phyloP scores from a whole-genome alignment of 2,797 vertebrate species.

The Eidolon dupreanum region DNA sequence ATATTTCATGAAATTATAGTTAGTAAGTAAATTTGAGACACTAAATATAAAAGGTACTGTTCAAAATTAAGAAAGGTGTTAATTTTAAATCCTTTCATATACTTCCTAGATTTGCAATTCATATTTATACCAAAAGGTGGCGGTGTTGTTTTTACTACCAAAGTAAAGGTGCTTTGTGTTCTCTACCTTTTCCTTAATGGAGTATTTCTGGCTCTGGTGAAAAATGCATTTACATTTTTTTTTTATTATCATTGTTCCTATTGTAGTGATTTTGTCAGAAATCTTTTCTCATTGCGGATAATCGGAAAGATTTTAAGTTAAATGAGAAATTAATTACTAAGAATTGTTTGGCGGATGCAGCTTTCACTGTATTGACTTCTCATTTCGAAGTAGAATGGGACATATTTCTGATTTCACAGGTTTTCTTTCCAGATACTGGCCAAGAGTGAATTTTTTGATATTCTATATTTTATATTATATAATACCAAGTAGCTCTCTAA shows the following conservation, averaged over 20 bases:
- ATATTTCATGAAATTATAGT: not conserved
- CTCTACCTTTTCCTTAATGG: not conserved
- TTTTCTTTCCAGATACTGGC: not conserved
- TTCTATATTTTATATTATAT: not conserved
- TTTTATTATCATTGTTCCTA: not conserved
- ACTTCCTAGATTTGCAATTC: not conserved
- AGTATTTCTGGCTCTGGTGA: not conserved
- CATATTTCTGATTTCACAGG: not conserved
- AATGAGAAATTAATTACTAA: not conserved
- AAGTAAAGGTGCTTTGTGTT: not conserved
- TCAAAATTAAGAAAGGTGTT: not conserved
- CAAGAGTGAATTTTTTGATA: not conserved
- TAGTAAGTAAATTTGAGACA: not conserved
- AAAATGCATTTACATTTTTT: not conserved
- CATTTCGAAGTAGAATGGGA: not conserved
- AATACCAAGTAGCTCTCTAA: not conserved
- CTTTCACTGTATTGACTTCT: not conserved
- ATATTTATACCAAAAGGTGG: constrained; percentile 32
- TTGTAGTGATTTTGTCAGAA: not conserved
- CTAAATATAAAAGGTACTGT: not conserved
- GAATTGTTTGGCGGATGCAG: not conserved
- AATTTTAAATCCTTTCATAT: not conserved
- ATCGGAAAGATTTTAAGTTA: not conserved
- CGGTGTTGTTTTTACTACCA: not conserved
- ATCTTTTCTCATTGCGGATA: not conserved